Evolutionary conservation across 1,140 invertebrate species (phyloP), one percentile per base, ranked within the genome.

Genomic region (Apis florea): DNA sequence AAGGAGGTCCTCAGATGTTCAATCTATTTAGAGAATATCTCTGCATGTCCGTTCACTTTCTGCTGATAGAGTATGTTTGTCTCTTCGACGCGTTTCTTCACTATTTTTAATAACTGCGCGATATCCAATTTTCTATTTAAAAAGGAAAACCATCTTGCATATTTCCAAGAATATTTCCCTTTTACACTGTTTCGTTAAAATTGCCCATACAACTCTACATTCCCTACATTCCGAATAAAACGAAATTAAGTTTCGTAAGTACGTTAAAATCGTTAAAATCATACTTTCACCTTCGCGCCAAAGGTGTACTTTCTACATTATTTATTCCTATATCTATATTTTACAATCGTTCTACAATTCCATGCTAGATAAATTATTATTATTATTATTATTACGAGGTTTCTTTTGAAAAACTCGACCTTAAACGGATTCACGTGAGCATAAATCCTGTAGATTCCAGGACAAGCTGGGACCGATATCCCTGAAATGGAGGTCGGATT

Each of bases 1-100:
- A 88, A 83, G 86, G 88, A 84, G 86, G 86, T 88, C 80, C 80
- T 77, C 73, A 47, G 47, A 56, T 56, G 74, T 78, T 85, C 71
- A 2, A 49, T 64, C 66, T 84, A 86, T 89, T 88, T 90, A 84
- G 59, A 75, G 76, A 74, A 84, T 82, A 79, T 31, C 66, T 75
- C 70, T 70, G 64, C 69, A 63, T 67, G 77, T 56, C 71, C 56
- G 61, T 40, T 53, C 63, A 53, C 59, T 67, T 67, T 31, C 56
- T 24, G 9, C 47, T 56, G 80, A 81, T 82, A 82, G 64, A 66
- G 9, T n/a, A n/a, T n/a, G n/a, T 59, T 77, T 53, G 21, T 76
- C 79, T 75, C 47, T 67, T 68, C 72, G 54, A 75, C 21, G 31
- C 31, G 54, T 26, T 54, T 61, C 49, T 54, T 61, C 49, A 8